Conservation (phyloP, 2,797 vertebrate genomes). For the Gobio occitaniae region DNA sequence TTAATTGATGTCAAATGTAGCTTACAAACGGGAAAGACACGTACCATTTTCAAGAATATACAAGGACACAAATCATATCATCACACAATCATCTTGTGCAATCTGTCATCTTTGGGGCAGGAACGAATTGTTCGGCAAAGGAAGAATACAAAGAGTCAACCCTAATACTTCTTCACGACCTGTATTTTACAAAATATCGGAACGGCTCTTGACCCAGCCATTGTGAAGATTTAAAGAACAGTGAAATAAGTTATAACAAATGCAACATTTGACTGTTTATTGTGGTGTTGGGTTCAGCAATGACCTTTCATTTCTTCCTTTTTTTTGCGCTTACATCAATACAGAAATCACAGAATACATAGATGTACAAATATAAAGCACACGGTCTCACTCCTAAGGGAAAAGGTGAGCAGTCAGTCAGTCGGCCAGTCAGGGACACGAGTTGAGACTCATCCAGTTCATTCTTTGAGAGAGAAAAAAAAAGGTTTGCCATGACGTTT, state of each 20-base stretch:
- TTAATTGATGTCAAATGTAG: slow-evolving; percentile 96
- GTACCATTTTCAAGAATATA: slow-evolving; percentile 93
- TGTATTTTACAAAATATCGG: slow-evolving; percentile 43
- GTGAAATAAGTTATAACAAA: slow-evolving; percentile 46
- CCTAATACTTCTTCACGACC: slow-evolving; percentile 17
- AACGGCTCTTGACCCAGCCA: slow-evolving; percentile 2
- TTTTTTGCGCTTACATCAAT: slow-evolving; percentile 81
- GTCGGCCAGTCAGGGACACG: slow-evolving; percentile 34
- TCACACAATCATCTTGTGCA: slow-evolving; percentile 83
- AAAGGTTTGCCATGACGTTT: not conserved
- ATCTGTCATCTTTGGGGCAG: slow-evolving; percentile 79
- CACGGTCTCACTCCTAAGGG: slow-evolving; percentile 74
- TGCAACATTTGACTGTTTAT: slow-evolving; percentile 58
- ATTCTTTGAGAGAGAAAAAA: slow-evolving; percentile 10
- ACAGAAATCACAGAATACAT: slow-evolving; percentile 86
- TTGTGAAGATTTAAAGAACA: slow-evolving; percentile 11
- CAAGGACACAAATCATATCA: slow-evolving; percentile 87
- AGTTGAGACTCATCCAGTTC: slow-evolving; percentile 8
- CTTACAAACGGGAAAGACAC: slow-evolving; percentile 94
- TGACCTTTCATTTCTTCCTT: slow-evolving; percentile 64
- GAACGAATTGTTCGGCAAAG: slow-evolving; percentile 44
- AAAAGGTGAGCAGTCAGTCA: slow-evolving; percentile 53
- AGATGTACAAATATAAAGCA: slow-evolving; percentile 88
- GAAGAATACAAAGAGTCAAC: slow-evolving; percentile 23
- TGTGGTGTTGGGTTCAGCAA: slow-evolving; percentile 62